Evolutionary conservation across 2,888 invertebrate species (phyloP).

Genomic region (Oxyscelio sp.): DNA sequence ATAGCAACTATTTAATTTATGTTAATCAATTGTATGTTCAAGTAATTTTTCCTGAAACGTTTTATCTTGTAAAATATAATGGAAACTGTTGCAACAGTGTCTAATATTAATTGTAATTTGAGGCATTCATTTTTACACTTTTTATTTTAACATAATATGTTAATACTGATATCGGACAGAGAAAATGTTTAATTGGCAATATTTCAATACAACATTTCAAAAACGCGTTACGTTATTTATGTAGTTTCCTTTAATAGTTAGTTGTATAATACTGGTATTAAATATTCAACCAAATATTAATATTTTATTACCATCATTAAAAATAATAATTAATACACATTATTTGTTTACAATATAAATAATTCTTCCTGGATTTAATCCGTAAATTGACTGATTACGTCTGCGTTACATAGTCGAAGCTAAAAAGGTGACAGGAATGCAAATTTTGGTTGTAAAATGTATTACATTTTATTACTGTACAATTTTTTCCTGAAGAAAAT

Average conservation of each 20-base stretch:
- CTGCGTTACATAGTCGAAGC: neutral
- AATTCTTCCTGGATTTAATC: neutral
- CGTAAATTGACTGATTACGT: neutral
- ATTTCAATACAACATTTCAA: too few species aligned
- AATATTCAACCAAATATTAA: neutral
- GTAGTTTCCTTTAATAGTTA: neutral
- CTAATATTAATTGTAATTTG: too few species aligned
- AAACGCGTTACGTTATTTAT: neutral
- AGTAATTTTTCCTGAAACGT: too few species aligned
- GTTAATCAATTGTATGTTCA: too few species aligned
- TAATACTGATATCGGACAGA: too few species aligned
- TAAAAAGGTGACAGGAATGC: neutral
- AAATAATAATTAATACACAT: neutral
- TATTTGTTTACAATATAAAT: neutral
- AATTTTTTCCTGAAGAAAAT: neutral
- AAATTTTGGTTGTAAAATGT: neutral
- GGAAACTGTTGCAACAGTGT: too few species aligned
- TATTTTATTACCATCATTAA: neutral
- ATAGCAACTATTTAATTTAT: too few species aligned
- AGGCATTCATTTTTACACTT: too few species aligned
- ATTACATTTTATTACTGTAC: neutral
- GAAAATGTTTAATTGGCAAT: too few species aligned
- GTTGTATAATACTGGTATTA: neutral
- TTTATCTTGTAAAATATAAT: too few species aligned
- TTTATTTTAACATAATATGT: too few species aligned